These are phyloP conservation scores for Spongilla lacustris DNA, from an alignment of 37 sponge, comb jelly and placozoan species.

Conservation along the genomic window DNA sequence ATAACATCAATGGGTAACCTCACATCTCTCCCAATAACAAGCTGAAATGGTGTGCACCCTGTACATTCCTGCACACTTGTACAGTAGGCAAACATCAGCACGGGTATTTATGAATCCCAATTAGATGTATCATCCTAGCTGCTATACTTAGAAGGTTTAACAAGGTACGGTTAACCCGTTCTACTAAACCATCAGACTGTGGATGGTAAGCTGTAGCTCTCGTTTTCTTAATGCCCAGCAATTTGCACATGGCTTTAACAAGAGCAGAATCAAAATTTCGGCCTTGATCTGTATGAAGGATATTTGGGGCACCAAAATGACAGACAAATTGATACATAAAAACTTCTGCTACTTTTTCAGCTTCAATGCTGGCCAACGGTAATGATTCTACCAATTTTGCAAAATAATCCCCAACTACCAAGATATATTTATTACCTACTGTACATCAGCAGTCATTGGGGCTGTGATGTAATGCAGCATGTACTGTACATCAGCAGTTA, in stretches of 20 bases:
- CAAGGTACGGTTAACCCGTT: neutral
- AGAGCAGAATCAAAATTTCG: neutral
- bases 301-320: neutral
- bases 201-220: slow-evolving; percentile 2
- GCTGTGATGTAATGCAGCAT: too few species aligned
- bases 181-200: neutral
- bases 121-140: neutral
- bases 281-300: slow-evolving; percentile 6
- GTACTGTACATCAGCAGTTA: too few species aligned
- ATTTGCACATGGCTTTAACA: neutral
- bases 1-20: too few species aligned
- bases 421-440: slow-evolving; percentile 10
- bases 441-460: too few species aligned
- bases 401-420: slow-evolving; percentile 12
- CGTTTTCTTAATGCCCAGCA: neutral
- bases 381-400: neutral
- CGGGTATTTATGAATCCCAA: neutral
- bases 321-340: slow-evolving; percentile 6
- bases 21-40: too few species aligned
- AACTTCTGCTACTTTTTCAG: neutral
- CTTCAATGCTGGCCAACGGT: neutral
- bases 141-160: slow-evolving; percentile 1
- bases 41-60: neutral
- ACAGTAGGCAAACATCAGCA: neutral
- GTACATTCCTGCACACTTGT: neutral